phyloP scores from a whole-genome alignment of 1,140 invertebrate genomes.

The Ditylenchus dipsaci region DNA sequence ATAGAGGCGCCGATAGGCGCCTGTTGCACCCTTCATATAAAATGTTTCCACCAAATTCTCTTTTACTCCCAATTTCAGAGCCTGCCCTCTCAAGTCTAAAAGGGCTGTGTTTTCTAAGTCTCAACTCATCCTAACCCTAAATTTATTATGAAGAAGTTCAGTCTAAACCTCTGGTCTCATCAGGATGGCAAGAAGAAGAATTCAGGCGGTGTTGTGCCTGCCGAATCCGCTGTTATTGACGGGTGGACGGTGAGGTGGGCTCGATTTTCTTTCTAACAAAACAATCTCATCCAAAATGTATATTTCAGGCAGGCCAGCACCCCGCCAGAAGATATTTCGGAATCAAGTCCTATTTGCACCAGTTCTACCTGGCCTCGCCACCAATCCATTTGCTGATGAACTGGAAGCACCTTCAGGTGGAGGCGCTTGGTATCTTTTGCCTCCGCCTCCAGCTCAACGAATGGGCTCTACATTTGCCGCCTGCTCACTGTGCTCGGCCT shows the following conservation, averaged over 20 bases:
- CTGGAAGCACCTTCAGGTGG: constrained; percentile 1
- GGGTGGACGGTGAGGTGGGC: constrained; percentile 13
- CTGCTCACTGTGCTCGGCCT: constrained; percentile 50
- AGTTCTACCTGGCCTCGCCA: constrained; percentile 49
- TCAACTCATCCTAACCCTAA: neutral
- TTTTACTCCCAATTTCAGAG: too few relatives aligned
- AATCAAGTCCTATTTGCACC: constrained; percentile 51
- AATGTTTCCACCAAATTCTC: too few relatives aligned
- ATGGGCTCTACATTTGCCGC: constrained; percentile 49
- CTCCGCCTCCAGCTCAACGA: constrained; percentile 48
- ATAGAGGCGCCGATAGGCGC: too few relatives aligned
- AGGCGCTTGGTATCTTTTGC: constrained; percentile 46
- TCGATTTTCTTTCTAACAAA: neutral
- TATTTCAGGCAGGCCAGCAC: neutral
- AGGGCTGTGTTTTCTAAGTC: neutral
- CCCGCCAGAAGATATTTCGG: constrained; percentile 35
- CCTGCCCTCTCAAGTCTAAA: too few relatives aligned
- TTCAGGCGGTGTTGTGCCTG: neutral
- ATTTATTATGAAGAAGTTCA: constrained; percentile 13
- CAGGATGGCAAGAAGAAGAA: neutral
- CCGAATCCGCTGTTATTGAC: constrained; percentile 24
- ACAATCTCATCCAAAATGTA: too few relatives aligned
- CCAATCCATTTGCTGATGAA: constrained; percentile 40
- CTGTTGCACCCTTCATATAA: too few relatives aligned
- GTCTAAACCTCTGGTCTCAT: constrained; percentile 10